A percentile compares a stretch with the other conserved stretches of the same genome.
These are phyloP conservation scores for Acomys russatus DNA, from an alignment of 2,797 vertebrate species.

Conservation along the genomic window DNA sequence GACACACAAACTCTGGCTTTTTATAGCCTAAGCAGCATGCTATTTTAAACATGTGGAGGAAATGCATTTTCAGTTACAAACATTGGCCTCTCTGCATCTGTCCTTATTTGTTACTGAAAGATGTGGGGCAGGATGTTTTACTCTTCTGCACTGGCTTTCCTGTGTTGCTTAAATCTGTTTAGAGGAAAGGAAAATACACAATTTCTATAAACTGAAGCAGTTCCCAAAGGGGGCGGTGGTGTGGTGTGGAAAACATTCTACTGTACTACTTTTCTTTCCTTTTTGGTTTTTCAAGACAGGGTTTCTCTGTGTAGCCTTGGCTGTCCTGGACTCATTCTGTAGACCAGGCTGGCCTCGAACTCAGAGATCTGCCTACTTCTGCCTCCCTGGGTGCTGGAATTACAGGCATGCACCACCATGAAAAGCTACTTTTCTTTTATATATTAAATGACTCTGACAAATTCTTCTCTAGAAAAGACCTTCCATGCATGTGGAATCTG, in stretches of 20 bases:
- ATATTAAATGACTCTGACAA: neutral
- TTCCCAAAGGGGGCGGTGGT: neutral
- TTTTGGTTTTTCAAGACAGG: too few species aligned
- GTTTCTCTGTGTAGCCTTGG: too few species aligned
- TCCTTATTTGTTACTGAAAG: constrained; percentile 78
- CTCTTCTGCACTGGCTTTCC: constrained; percentile 81
- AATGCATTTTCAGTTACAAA: constrained; percentile 88
- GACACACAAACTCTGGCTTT: constrained; percentile 85
- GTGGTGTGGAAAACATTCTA: constrained; percentile 12
- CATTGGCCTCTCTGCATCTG: constrained; percentile 82
- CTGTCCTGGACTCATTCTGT: too few species aligned
- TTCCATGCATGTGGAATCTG: neutral
- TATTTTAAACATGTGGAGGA: constrained; percentile 88
- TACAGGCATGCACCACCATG: too few species aligned
- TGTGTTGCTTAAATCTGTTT: constrained; percentile 86
- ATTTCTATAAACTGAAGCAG: constrained; percentile 78
- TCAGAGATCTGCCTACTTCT: too few species aligned
- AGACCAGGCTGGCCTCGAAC: too few species aligned
- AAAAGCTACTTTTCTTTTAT: constrained; percentile 30
- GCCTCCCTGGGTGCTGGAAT: too few species aligned
- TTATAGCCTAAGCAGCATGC: constrained; percentile 86
- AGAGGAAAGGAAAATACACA: constrained; percentile 82
- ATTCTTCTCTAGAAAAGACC: constrained; percentile 53
- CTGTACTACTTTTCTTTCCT: constrained; percentile 42
- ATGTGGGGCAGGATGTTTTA: constrained; percentile 86